A percentile compares a stretch with the other conserved stretches of the same genome.
Evolutionary conservation across 2,113 vertebrate genomes (phyloP).

Genomic region (Dicrurus megarhynchus): DNA sequence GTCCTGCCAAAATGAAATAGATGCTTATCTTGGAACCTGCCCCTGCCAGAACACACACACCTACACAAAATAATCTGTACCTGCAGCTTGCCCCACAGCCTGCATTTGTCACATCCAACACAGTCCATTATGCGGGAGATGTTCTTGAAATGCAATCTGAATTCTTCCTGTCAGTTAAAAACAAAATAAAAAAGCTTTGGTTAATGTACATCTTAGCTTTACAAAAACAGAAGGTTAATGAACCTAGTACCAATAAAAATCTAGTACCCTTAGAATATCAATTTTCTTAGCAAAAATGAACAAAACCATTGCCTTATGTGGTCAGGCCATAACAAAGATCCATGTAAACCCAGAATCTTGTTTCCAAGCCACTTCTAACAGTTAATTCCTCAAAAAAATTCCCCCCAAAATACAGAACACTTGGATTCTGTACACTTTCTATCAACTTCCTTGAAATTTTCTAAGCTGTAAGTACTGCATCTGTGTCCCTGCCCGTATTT

Average conservation of each 20-base stretch:
- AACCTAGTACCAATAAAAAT: not conserved
- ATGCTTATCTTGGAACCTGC: not conserved
- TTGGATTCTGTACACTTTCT: not conserved
- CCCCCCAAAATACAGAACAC: not conserved
- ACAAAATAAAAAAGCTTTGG: not conserved
- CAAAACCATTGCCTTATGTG: not conserved
- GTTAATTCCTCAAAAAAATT: not conserved
- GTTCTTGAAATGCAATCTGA: slow-evolving; percentile 94
- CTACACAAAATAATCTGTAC: slow-evolving; percentile 57
- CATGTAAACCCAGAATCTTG: not conserved
- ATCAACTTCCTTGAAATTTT: not conserved
- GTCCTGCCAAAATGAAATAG: not conserved
- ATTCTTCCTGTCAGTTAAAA: slow-evolving; percentile 84
- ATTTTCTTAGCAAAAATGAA: not conserved
- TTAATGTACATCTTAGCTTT: not conserved
- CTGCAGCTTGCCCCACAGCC: slow-evolving; percentile 95
- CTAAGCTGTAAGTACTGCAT: not conserved
- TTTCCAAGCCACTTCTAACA: not conserved
- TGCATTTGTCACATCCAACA: slow-evolving; percentile 95
- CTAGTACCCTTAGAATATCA: not conserved
- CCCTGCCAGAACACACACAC: not conserved
- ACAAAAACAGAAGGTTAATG: not conserved
- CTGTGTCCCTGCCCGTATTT: not conserved
- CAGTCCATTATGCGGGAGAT: slow-evolving; percentile 98
- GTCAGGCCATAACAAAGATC: not conserved